Evolutionary conservation across 2,888 invertebrate species (phyloP).

Genomic region (Beris chalybata): DNA sequence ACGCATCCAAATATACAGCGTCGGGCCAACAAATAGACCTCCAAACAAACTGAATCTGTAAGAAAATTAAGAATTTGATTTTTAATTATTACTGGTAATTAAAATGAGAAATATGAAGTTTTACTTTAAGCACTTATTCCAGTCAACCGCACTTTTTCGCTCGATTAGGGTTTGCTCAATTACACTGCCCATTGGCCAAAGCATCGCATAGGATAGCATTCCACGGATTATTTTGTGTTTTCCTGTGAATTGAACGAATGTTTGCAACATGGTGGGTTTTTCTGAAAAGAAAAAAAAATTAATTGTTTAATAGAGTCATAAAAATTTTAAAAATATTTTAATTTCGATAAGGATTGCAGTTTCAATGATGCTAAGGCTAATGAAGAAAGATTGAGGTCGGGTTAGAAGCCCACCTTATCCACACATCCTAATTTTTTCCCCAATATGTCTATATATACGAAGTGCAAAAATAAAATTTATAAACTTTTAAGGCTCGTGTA

Average conservation of each 20-base stretch:
- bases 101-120: neutral
- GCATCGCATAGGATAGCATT: conserved; percentile 62
- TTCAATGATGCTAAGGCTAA: too few relatives aligned
- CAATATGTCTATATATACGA: too few relatives aligned
- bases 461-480: too few relatives aligned
- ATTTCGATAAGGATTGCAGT: too few relatives aligned
- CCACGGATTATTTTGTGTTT: conserved; percentile 61
- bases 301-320: too few relatives aligned
- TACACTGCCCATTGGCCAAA: conserved; percentile 64
- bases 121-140: conserved; percentile 60
- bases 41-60: conserved; percentile 66
- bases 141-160: conserved; percentile 60
- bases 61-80: neutral
- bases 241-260: conserved; percentile 55
- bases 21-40: conserved; percentile 67
- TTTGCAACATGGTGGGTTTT: conserved; percentile 49
- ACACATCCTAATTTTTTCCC: too few relatives aligned
- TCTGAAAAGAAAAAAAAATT: conserved; percentile 6
- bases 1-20: conserved; percentile 68
- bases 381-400: too few relatives aligned
- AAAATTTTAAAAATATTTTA: too few relatives aligned
- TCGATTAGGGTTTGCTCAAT: conserved; percentile 61
- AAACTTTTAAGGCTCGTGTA: too few relatives aligned
- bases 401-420: too few relatives aligned
- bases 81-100: neutral